Percentiles rank a stretch among this genome's conserved stretches.
Conservation (phyloP, 2,888 invertebrate species). For the Drosophila helvetica region DNA sequence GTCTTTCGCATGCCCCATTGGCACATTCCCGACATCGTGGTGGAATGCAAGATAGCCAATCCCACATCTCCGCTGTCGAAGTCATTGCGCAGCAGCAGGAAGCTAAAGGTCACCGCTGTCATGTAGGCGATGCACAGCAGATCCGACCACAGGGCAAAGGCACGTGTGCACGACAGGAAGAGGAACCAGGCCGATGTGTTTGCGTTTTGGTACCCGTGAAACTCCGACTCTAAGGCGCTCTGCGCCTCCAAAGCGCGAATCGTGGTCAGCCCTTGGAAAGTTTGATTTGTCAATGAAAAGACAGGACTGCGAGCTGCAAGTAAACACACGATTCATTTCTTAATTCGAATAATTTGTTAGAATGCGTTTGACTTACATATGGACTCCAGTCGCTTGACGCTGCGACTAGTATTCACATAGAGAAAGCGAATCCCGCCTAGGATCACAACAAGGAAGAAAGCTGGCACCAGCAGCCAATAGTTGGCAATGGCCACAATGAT, state of each 20-base stretch:
- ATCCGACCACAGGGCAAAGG: slow-evolving; percentile 97
- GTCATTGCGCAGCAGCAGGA: slow-evolving; percentile 87
- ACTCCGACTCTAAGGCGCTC: slow-evolving; percentile 86
- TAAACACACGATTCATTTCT: background rate
- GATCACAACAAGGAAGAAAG: slow-evolving; percentile 85
- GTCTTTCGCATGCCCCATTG: slow-evolving; percentile 94
- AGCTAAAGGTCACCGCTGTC: slow-evolving; percentile 92
- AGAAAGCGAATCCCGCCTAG: slow-evolving; percentile 86
- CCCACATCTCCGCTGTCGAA: slow-evolving; percentile 87
- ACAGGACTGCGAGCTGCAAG: slow-evolving; percentile 90
- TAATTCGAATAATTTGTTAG: fast-evolving
- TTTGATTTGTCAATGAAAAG: slow-evolving; percentile 90
- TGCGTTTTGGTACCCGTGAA: slow-evolving; percentile 87
- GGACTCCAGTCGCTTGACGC: slow-evolving; percentile 84
- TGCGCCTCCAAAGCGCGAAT: slow-evolving; percentile 90
- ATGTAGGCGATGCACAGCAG: slow-evolving; percentile 94
- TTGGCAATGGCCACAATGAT: slow-evolving; percentile 88
- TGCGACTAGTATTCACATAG: slow-evolving; percentile 85
- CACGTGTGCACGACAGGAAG: slow-evolving; percentile 94
- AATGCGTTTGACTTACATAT: slow-evolving; percentile 74
- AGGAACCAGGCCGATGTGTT: slow-evolving; percentile 91
- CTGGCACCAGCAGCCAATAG: slow-evolving; percentile 86
- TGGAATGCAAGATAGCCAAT: slow-evolving; percentile 89
- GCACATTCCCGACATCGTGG: slow-evolving; percentile 89
- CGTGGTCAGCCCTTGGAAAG: slow-evolving; percentile 90